Percentiles rank a stretch among this genome's conserved stretches.
Evolutionary conservation across 2,888 invertebrate genomes (phyloP).

Genomic region (Hirtodrosophila alboralis): DNA sequence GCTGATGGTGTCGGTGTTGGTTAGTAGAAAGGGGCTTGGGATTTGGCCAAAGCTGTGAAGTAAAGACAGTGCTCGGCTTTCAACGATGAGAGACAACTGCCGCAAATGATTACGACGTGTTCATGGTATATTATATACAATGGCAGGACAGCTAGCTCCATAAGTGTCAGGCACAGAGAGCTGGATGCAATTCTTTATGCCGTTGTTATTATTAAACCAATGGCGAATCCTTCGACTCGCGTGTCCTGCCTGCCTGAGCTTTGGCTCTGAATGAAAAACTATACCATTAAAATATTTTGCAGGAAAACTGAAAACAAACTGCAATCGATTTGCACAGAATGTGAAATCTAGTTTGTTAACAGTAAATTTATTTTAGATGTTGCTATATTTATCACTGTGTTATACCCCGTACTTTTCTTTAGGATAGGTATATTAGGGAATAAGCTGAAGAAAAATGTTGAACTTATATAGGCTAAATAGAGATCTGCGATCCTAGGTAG

Average conservation of each 20-base stretch:
- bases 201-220: conserved; percentile 54
- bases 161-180: conserved; percentile 69
- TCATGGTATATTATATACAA: conserved; percentile 45
- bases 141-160: conserved; percentile 54
- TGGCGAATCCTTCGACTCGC: conserved; percentile 14
- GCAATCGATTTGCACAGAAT: conserved; percentile 17
- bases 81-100: conserved; percentile 72
- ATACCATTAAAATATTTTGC: conserved; percentile 56
- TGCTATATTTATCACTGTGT: too few species aligned
- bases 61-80: conserved; percentile 45
- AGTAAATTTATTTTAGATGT: conserved; percentile 15
- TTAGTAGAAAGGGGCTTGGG: conserved; percentile 1
- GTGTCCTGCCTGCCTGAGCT: conserved; percentile 26
- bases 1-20: conserved; percentile 1
- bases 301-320: conserved; percentile 12
- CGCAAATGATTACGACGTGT: conserved; percentile 76
- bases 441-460: too few species aligned
- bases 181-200: conserved; percentile 72
- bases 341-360: conserved; percentile 7
- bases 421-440: too few species aligned
- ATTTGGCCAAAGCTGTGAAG: conserved; percentile 12
- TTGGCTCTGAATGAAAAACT: conserved; percentile 58
- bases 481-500: too few species aligned
- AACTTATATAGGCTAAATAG: too few species aligned
- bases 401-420: too few species aligned